Evolutionary conservation across 2,888 invertebrate species (phyloP).

Genomic region (Drosophila borealis): DNA sequence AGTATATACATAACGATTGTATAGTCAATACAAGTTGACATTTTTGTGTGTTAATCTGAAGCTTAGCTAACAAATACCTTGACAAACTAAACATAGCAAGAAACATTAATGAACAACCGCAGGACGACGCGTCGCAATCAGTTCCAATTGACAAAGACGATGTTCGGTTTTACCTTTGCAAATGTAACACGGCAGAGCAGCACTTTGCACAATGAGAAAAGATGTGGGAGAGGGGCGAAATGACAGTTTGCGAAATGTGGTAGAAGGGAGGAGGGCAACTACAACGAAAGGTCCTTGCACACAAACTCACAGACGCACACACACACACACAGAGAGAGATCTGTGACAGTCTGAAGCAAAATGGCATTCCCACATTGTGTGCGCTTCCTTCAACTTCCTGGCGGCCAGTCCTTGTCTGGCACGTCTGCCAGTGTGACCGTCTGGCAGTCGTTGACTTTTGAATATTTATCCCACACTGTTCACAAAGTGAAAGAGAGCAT

Average conservation of each 20-base stretch:
- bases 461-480: slow-evolving; percentile 35
- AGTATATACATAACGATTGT: too few relatives aligned
- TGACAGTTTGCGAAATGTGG: slow-evolving; percentile 30
- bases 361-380: slow-evolving; percentile 70
- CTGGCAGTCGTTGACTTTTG: slow-evolving; percentile 57
- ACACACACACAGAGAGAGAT: slow-evolving; percentile 6
- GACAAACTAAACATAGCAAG: not conserved
- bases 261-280: not conserved
- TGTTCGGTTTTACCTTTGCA: slow-evolving; percentile 38
- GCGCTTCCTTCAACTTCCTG: slow-evolving; percentile 63
- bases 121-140: slow-evolving; percentile 33
- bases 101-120: slow-evolving; percentile 47
- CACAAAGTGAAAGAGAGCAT: not conserved
- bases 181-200: slow-evolving; percentile 25
- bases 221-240: slow-evolving; percentile 18
- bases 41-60: slow-evolving; percentile 20
- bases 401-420: slow-evolving; percentile 50
- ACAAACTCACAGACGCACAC: slow-evolving; percentile 6
- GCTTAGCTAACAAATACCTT: slow-evolving; percentile 22
- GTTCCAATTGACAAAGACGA: slow-evolving; percentile 46
- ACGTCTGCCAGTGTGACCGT: slow-evolving; percentile 37
- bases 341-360: slow-evolving; percentile 36
- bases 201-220: slow-evolving; percentile 48
- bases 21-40: slow-evolving; percentile 1
- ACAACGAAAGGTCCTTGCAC: not conserved